These are phyloP conservation scores for Temnothorax nylanderi DNA, from an alignment of 1,140 invertebrate genomes.

Conservation along the genomic window DNA sequence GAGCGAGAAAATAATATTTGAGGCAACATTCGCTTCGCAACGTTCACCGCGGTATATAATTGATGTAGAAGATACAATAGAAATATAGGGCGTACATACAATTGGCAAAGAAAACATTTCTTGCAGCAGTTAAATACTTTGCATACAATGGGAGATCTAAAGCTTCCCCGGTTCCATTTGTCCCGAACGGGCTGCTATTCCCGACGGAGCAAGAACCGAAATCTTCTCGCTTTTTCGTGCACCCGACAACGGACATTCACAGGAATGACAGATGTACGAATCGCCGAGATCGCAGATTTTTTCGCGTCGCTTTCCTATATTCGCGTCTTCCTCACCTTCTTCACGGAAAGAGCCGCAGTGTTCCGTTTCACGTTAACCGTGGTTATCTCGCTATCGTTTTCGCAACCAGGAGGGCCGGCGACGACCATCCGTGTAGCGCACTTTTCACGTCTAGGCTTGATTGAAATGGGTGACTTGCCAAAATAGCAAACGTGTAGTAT, in stretches of 20 bases:
- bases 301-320: not conserved
- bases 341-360: not conserved
- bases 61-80: not conserved
- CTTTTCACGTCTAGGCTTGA: slow-evolving; percentile 59
- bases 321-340: not conserved
- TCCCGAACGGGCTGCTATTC: slow-evolving; percentile 51
- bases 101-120: slow-evolving; percentile 30
- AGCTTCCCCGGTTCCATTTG: slow-evolving; percentile 48
- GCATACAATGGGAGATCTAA: slow-evolving; percentile 41
- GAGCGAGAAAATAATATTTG: slow-evolving; percentile 32
- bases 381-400: slow-evolving; percentile 2
- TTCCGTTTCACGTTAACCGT: not conserved
- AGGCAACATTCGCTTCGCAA: not conserved
- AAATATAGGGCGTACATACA: not conserved
- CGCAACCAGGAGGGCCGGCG: not conserved
- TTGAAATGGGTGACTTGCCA: slow-evolving; percentile 76
- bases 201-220: slow-evolving; percentile 35
- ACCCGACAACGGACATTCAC: slow-evolving; percentile 35
- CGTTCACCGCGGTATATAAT: slow-evolving; percentile 1
- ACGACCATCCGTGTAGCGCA: not conserved
- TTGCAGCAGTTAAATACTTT: slow-evolving; percentile 27
- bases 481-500: slow-evolving; percentile 68
- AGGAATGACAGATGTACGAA: slow-evolving; percentile 60
- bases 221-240: slow-evolving; percentile 36
- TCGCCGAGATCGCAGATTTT: not conserved